phyloP scores from a whole-genome alignment of 2,797 vertebrate species.

The Chaenodraco wilsoni region DNA sequence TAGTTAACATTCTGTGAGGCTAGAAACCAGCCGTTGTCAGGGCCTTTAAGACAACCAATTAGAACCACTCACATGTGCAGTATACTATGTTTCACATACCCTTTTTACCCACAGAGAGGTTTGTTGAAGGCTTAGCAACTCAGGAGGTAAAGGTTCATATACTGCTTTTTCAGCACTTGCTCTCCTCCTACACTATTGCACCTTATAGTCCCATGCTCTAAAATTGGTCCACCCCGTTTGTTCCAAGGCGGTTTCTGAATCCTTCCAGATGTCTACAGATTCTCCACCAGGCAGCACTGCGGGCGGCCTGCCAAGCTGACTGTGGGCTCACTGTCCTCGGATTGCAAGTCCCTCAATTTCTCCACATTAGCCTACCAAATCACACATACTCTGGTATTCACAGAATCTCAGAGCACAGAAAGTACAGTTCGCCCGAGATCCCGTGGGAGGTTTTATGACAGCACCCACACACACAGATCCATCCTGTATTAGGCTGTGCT shows the following conservation, averaged over 20 bases:
- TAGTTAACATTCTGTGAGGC: slow-evolving; percentile 8
- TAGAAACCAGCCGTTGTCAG: neutral
- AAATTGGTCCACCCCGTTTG: slow-evolving; percentile 61
- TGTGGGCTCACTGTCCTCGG: slow-evolving; percentile 62
- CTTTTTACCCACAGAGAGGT: neutral
- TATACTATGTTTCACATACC: neutral
- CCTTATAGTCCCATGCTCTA: slow-evolving; percentile 64
- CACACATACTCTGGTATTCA: slow-evolving; percentile 62
- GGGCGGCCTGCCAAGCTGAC: slow-evolving; percentile 57
- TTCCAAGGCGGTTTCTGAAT: slow-evolving; percentile 59
- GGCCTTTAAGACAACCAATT: neutral
- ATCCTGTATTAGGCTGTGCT: slow-evolving; percentile 20
- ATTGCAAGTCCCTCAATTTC: slow-evolving; percentile 59
- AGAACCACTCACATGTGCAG: neutral
- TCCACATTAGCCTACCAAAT: slow-evolving; percentile 61
- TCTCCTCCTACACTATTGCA: slow-evolving; percentile 71
- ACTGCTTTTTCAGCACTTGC: slow-evolving; percentile 60
- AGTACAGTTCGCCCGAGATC: slow-evolving; percentile 70
- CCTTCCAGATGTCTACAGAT: slow-evolving; percentile 64
- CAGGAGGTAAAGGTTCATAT: slow-evolving; percentile 42
- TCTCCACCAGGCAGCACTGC: slow-evolving; percentile 42
- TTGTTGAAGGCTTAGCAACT: slow-evolving; percentile 29
- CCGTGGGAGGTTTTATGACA: slow-evolving; percentile 56
- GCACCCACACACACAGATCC: slow-evolving; percentile 54
- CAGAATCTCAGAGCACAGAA: slow-evolving; percentile 63